These are phyloP conservation scores for Apis laboriosa DNA, from an alignment of 1,140 invertebrate genomes.

Conservation along the genomic window DNA sequence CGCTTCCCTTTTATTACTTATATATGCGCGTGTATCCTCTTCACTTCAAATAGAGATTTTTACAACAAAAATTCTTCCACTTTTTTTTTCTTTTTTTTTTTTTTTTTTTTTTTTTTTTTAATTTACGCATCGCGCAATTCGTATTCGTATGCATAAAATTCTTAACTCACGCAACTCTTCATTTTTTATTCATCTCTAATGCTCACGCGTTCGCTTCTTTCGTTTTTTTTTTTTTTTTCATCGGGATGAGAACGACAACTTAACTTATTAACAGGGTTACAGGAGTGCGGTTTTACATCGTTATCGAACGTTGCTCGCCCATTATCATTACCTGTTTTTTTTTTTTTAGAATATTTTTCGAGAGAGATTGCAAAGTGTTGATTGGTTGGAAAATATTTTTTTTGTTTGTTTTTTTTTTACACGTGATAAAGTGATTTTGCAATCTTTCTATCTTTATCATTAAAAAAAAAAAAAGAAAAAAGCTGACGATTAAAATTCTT, in stretches of 20 bases:
- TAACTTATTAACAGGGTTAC: constrained; percentile 57
- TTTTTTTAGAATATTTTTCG: background rate
- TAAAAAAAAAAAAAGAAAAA: too few species aligned
- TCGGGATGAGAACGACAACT: constrained; percentile 60
- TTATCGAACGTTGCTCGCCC: constrained; percentile 1
- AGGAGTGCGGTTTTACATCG: constrained; percentile 11
- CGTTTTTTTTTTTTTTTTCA: background rate
- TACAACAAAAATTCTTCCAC: background rate
- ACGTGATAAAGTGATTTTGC: background rate
- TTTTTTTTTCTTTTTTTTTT: background rate
- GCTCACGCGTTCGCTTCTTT: constrained; percentile 14
- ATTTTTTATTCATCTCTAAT: constrained; percentile 21
- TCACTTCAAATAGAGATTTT: background rate
- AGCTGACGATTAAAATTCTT: too few species aligned
- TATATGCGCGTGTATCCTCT: background rate
- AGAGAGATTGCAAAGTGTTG: too few species aligned
- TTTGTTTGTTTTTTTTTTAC: too few species aligned
- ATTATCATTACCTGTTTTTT: background rate
- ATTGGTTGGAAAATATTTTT: background rate
- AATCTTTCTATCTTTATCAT: too few species aligned
- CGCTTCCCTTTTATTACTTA: background rate
- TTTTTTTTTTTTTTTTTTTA: too few species aligned
- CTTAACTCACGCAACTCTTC: background rate
- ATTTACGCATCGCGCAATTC: background rate
- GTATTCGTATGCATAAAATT: background rate